Percentiles rank a stretch among this genome's conserved stretches.
These are phyloP conservation scores for Kryphioiulus occultus DNA, from an alignment of 2,888 invertebrate species.

Conservation along the genomic window DNA sequence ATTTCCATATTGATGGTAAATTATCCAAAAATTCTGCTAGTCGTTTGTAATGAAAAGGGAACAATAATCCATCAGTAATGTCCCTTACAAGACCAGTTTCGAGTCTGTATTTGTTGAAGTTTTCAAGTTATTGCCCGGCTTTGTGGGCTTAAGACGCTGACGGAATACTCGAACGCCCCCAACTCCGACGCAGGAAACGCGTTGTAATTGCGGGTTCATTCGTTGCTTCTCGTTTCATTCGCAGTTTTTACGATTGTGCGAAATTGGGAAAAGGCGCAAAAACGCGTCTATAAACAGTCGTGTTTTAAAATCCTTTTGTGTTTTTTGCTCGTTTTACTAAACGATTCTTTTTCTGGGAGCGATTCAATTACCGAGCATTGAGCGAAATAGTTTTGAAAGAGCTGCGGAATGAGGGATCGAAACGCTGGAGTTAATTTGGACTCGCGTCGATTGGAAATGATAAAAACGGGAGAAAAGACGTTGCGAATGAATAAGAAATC, in stretches of 20 bases:
- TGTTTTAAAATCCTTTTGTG: constrained; percentile 23
- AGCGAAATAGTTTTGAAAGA: background rate
- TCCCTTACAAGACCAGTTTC: no score
- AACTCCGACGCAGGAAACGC: background rate
- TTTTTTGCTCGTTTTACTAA: constrained; percentile 23
- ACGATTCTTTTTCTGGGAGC: background rate
- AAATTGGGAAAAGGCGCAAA: background rate
- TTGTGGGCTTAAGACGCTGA: no score
- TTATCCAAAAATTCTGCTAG: no score
- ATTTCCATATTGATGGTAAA: no score
- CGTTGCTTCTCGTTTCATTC: background rate
- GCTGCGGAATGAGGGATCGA: background rate
- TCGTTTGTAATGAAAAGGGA: no score
- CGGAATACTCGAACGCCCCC: no score
- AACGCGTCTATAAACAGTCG: background rate
- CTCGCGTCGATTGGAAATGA: background rate
- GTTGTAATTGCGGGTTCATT: background rate
- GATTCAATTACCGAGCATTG: background rate
- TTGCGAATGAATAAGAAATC: background rate
- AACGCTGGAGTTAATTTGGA: background rate
- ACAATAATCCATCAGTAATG: no score
- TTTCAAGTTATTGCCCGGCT: no score
- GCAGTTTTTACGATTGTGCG: constrained; percentile 1
- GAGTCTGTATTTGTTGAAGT: no score
- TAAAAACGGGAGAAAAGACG: background rate